Base-by-base conservation (phyloP, 2,797 vertebrate genomes). In the Chloroceryle inda region DNA sequence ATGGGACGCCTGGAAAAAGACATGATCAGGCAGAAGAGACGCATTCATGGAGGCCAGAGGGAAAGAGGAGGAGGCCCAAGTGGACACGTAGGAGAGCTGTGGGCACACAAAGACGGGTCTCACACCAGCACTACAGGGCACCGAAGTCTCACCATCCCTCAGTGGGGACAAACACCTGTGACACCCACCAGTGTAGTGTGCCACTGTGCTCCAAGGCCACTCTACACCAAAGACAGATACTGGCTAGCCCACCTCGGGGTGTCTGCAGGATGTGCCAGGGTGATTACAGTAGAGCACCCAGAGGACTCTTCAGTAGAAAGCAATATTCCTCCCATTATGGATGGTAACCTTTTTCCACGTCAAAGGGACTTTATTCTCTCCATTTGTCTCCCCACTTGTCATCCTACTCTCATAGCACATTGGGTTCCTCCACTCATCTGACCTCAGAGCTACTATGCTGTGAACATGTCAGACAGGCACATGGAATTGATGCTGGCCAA, bases 11-110 rank as follows among this genome's bases (percentile, higher is more conserved):
- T 38, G 47, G 63, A 52, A 64, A 79, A 83, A 73, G 47, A 15
- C n/a, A 26, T 0, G 2, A 26, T 44, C 35, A 53, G 45, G 42
- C 0, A 0, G 42, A 52, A 20, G 20, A 72, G 11, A 71, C 7
- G 35, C 38, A 49, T 53, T 69, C 35, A 55, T 4, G 9, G 35
- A 86, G 23, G 47, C 22, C 12, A 33, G 14, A n/a, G 11, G 27
- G 16, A 53, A 38, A 62, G 26, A 71, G 38, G 23, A 82, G 6
- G 31, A 45, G 31, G 52, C 35, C 33, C 45, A 40, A 22, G 27
- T 24, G 24, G 56, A 45, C 31, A 85, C 64, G 74, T 5, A 31
- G 45, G 33, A 85, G 31, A 69, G 22, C n/a, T 33, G 19, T 5
- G 27, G 19, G 40, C 74, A 89, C 40, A 27, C 7, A 42, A 73